A percentile compares a stretch with the other conserved stretches of the same genome.
phyloP scores from a whole-genome alignment of 2,888 invertebrate genomes.

The Cosmia pyralina region DNA sequence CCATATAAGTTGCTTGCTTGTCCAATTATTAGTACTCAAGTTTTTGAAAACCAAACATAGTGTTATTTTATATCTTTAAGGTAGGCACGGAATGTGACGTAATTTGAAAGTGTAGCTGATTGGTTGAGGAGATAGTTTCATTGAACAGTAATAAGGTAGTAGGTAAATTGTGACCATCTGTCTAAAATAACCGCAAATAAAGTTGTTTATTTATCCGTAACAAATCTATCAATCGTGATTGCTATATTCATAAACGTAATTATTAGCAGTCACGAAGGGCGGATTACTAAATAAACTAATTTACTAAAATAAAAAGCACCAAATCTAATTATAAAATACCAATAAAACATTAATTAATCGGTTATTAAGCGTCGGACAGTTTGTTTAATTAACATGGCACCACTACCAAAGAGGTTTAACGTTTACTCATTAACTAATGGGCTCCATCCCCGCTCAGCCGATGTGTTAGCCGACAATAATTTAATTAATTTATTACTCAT shows the following conservation, averaged over 20 bases:
- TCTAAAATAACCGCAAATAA: background rate
- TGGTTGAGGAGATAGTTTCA: background rate
- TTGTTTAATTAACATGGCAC: constrained; percentile 54
- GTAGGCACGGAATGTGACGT: too few relatives aligned
- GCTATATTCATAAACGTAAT: constrained; percentile 13
- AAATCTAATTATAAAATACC: constrained; percentile 36
- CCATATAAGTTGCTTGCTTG: too few relatives aligned
- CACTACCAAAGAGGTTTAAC: constrained; percentile 61
- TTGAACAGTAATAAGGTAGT: background rate
- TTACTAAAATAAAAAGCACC: constrained; percentile 2
- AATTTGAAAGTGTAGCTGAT: background rate
- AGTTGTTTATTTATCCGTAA: background rate
- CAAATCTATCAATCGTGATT: background rate
- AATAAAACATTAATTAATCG: constrained; percentile 35
- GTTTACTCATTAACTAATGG: constrained; percentile 59
- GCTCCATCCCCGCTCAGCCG: constrained; percentile 40
- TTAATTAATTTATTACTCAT: constrained; percentile 47
- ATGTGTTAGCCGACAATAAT: constrained; percentile 47
- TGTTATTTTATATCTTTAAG: too few relatives aligned
- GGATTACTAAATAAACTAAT: constrained; percentile 3
- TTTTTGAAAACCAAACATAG: too few relatives aligned
- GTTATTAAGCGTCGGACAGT: constrained; percentile 25
- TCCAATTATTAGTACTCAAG: too few relatives aligned
- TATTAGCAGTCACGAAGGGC: constrained; percentile 7
- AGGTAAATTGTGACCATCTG: background rate